A percentile compares a stretch with the other conserved stretches of the same genome.
Evolutionary conservation across 1,140 invertebrate genomes (phyloP).

Genomic region (Trichonephila inaurata): DNA sequence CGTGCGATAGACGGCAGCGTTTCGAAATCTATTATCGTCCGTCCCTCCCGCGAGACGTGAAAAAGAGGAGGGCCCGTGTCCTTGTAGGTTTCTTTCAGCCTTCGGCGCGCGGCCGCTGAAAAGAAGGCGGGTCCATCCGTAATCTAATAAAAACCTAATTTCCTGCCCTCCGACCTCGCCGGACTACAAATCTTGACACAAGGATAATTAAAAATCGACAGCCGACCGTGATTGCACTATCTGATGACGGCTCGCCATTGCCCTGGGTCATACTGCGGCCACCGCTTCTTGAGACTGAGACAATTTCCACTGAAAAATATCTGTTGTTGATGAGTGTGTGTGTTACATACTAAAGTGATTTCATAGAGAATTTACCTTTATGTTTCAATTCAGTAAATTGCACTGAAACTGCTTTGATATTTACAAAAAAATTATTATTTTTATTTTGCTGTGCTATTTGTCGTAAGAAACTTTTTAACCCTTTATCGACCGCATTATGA

Average conservation of each 20-base stretch:
- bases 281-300: no score
- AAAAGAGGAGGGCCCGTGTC: not conserved
- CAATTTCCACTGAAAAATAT: no score
- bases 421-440: no score
- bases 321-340: no score
- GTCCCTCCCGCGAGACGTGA: not conserved
- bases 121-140: conserved; percentile 11
- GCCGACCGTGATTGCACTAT: not conserved
- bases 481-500: no score
- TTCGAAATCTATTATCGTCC: not conserved
- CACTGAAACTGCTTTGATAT: no score
- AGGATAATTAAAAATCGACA: conserved; percentile 9
- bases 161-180: conserved; percentile 14
- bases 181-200: conserved; percentile 1
- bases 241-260: not conserved
- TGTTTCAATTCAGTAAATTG: no score
- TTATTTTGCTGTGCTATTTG: no score
- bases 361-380: no score
- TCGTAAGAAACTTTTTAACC: no score
- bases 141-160: conserved; percentile 60
- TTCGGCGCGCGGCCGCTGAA: not conserved
- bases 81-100: not conserved
- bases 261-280: not conserved
- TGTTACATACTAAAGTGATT: no score
- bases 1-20: no score